Conservation (phyloP, 2,888 invertebrate species). For the Lasioglossum lativentre region DNA sequence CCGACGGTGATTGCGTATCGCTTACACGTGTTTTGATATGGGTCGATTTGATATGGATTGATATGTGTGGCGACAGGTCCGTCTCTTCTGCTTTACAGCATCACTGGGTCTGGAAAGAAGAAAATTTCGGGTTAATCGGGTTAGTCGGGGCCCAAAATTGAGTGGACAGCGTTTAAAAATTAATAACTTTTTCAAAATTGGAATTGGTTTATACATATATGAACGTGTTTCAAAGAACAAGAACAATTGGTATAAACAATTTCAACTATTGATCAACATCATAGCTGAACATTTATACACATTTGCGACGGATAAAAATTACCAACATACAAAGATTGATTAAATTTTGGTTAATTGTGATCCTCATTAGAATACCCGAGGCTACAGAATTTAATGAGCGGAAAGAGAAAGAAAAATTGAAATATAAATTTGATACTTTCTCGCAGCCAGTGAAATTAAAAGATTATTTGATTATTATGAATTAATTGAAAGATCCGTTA, state of each 20-base stretch:
- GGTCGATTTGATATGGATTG: constrained; percentile 54
- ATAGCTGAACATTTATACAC: not conserved
- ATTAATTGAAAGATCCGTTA: not conserved
- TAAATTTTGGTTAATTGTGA: not conserved
- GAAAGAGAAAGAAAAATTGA: not conserved
- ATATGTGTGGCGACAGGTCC: constrained; percentile 52
- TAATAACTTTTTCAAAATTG: too few relatives aligned
- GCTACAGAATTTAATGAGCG: not conserved
- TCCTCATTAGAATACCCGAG: not conserved
- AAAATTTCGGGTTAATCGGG: not conserved
- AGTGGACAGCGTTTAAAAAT: too few relatives aligned
- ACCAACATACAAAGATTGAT: not conserved
- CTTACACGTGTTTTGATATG: not conserved
- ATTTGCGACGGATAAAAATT: not conserved
- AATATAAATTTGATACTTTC: not conserved
- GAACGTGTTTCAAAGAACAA: not conserved
- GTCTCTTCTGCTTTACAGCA: constrained; percentile 57
- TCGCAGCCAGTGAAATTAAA: not conserved
- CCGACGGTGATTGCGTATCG: not conserved
- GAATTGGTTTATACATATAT: too few relatives aligned
- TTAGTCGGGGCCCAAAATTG: too few relatives aligned
- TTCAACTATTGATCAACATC: not conserved
- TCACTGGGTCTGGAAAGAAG: constrained; percentile 56
- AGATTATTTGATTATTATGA: not conserved
- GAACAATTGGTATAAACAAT: not conserved